Evolutionary conservation across 2,797 vertebrate species (phyloP).

Genomic region (Salarias fasciatus): DNA sequence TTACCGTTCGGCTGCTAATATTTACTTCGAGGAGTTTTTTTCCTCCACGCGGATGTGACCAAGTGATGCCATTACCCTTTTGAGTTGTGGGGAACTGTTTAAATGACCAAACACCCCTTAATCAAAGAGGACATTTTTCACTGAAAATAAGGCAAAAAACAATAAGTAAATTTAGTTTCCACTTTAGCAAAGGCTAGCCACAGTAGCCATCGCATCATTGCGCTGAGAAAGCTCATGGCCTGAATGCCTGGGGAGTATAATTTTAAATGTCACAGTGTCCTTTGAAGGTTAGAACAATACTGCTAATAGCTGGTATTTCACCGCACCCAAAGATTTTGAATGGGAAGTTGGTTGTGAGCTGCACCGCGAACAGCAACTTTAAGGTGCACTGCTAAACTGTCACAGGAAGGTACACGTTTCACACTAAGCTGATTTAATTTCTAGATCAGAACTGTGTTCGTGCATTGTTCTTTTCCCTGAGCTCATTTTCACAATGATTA

Average conservation of each 20-base stretch:
- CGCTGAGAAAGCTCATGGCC: constrained; percentile 27
- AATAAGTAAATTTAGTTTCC: constrained; percentile 6
- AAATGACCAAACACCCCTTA: constrained; percentile 10
- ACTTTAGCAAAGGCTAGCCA: background rate
- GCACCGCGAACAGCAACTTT: constrained; percentile 30
- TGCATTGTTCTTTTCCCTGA: constrained; percentile 43
- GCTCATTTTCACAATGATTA: constrained; percentile 40
- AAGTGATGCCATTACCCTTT: background rate
- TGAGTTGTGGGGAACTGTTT: constrained; percentile 4
- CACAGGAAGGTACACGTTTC: constrained; percentile 43
- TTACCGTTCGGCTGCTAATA: no score
- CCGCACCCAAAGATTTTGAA: constrained; percentile 14
- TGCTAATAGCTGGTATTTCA: constrained; percentile 29
- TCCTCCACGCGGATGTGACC: constrained; percentile 1
- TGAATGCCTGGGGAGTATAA: constrained; percentile 11
- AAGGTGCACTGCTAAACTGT: constrained; percentile 34
- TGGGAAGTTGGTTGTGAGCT: constrained; percentile 31
- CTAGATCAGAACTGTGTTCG: constrained; percentile 49
- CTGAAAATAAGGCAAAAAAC: background rate
- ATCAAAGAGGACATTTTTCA: constrained; percentile 11
- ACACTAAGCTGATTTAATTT: constrained; percentile 57
- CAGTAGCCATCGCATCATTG: background rate
- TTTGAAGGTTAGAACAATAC: constrained; percentile 45
- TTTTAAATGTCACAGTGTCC: constrained; percentile 29
- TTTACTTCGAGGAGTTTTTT: no score